phyloP scores from a whole-genome alignment of 2,113 vertebrate species.

The Cololabis saira region DNA sequence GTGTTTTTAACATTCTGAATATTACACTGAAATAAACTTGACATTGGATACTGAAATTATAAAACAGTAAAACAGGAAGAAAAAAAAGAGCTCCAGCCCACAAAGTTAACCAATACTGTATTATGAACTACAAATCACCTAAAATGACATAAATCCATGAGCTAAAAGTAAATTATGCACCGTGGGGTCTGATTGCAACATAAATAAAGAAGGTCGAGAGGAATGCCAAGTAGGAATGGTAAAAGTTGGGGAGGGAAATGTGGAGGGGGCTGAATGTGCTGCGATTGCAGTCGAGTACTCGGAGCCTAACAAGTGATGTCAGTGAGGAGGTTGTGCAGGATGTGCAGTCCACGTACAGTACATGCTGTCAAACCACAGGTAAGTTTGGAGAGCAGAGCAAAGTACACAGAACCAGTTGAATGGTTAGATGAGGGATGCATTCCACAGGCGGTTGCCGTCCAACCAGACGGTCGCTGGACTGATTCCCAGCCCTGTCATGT shows the following conservation, averaged over 20 bases:
- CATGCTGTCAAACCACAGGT: conserved; percentile 41
- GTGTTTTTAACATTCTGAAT: neutral
- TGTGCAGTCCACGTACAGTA: conserved; percentile 22
- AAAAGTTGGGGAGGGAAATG: conserved; percentile 2
- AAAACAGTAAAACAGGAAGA: no score
- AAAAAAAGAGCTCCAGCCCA: no score
- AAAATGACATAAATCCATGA: no score
- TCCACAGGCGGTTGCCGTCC: neutral
- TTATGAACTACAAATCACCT: no score
- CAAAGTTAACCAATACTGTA: no score
- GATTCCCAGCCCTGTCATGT: no score
- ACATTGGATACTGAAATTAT: no score
- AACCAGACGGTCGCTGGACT: no score
- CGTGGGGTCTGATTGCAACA: neutral
- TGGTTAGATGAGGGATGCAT: neutral
- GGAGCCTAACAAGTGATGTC: conserved; percentile 37
- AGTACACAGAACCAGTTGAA: neutral
- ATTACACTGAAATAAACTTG: neutral
- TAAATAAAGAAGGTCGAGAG: neutral
- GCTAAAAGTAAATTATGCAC: neutral
- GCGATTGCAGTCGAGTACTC: conserved; percentile 42
- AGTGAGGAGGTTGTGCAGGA: conserved; percentile 31
- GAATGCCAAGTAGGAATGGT: neutral
- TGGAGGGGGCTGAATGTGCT: conserved; percentile 18
- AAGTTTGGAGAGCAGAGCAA: neutral